A percentile compares a stretch with the other conserved stretches of the same genome.
Evolutionary conservation across 2,888 invertebrate species (phyloP).

Genomic region (Blomia tropicalis): DNA sequence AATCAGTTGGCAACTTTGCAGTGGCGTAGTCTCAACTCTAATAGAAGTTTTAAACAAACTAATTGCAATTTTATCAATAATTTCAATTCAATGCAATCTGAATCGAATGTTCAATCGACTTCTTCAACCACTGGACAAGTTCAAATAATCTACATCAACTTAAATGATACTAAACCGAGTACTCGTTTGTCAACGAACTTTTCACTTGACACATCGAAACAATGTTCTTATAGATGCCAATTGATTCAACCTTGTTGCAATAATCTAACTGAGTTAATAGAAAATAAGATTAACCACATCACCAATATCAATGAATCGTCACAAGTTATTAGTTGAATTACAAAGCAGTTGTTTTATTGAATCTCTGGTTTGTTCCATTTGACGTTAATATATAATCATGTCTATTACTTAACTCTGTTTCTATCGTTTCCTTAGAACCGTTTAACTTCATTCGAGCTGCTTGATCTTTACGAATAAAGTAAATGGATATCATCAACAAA

Average conservation of each 20-base stretch:
- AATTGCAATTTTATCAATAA: conserved; percentile 1
- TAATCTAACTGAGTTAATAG: too few relatives aligned
- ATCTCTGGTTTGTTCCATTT: too few relatives aligned
- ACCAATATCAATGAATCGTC: not conserved
- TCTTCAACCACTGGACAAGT: too few relatives aligned
- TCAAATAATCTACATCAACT: too few relatives aligned
- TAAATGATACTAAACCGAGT: too few relatives aligned
- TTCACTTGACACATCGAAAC: not conserved
- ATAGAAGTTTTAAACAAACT: not conserved
- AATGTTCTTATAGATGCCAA: not conserved
- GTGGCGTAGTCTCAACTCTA: not conserved
- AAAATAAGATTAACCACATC: too few relatives aligned
- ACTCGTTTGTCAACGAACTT: not conserved
- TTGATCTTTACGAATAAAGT: not conserved
- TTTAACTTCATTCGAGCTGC: conserved; percentile 2
- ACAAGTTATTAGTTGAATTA: too few relatives aligned
- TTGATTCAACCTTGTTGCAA: not conserved
- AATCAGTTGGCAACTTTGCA: not conserved
- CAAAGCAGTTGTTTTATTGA: not conserved
- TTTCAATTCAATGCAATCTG: too few relatives aligned
- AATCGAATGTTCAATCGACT: too few relatives aligned
- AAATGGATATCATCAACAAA: not conserved
- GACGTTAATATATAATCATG: not conserved
- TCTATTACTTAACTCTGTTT: not conserved
- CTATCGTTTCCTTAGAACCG: not conserved